These are phyloP conservation scores for Neodiprion virginianus DNA, from an alignment of 1,140 invertebrate species.

Conservation along the genomic window DNA sequence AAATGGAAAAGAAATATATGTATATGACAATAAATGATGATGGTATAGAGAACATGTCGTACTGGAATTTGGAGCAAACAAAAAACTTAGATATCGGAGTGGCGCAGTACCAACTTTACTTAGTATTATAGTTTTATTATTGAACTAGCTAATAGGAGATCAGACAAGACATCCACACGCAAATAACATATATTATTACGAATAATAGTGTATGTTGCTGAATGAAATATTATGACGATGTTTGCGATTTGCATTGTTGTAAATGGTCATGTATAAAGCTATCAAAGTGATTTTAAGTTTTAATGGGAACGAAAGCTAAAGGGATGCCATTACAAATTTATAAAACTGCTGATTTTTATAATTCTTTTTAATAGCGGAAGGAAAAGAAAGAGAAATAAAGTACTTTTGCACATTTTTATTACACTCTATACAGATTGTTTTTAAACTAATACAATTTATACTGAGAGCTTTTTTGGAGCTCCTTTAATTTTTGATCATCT, in stretches of 20 bases:
- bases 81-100: conserved; percentile 49
- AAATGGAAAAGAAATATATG: conserved; percentile 1
- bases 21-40: neutral
- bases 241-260: conserved; percentile 62
- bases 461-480: conserved; percentile 4
- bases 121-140: conserved; percentile 62
- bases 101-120: conserved; percentile 51
- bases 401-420: conserved; percentile 9
- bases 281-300: conserved; percentile 61
- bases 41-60: neutral
- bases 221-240: conserved; percentile 62
- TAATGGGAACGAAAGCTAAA: conserved; percentile 45
- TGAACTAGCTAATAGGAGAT: conserved; percentile 53
- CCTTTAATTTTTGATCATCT: conserved; percentile 36
- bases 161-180: conserved; percentile 55
- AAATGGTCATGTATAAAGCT: conserved; percentile 63
- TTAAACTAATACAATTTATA: neutral
- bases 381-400: neutral
- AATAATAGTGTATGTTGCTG: conserved; percentile 53
- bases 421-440: conserved; percentile 6
- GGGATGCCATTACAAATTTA: conserved; percentile 57
- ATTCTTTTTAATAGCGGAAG: conserved; percentile 7
- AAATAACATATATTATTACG: conserved; percentile 57
- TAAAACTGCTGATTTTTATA: conserved; percentile 40
- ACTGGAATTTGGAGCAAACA: conserved; percentile 15